These are phyloP conservation scores for Spodoptera frugiperda DNA, from an alignment of 1,140 invertebrate genomes.

Conservation along the genomic window DNA sequence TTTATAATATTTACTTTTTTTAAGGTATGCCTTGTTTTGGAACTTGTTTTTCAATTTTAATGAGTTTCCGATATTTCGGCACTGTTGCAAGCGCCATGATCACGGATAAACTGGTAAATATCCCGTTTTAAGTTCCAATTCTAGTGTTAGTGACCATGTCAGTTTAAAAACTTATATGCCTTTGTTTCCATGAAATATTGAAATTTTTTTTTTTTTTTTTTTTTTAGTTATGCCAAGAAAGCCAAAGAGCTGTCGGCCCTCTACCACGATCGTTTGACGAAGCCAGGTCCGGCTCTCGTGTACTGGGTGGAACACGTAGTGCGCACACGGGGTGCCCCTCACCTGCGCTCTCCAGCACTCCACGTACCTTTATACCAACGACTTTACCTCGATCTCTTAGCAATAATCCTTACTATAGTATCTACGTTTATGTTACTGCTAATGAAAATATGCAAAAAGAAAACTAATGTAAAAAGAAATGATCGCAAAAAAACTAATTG, in stretches of 20 bases:
- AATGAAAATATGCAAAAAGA: neutral
- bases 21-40: too few species aligned
- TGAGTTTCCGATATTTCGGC: too few species aligned
- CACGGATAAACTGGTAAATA: too few species aligned
- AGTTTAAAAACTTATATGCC: too few species aligned
- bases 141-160: too few species aligned
- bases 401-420: slow-evolving; percentile 11
- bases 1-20: neutral
- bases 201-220: neutral
- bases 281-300: slow-evolving; percentile 61
- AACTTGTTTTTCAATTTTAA: too few species aligned
- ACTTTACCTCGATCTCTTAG: slow-evolving; percentile 41
- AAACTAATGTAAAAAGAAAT: neutral
- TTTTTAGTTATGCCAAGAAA: slow-evolving; percentile 56
- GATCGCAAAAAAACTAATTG: neutral
- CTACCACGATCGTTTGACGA: slow-evolving; percentile 66
- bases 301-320: slow-evolving; percentile 69
- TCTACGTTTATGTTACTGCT: neutral
- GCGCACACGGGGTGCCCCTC: slow-evolving; percentile 61
- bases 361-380: slow-evolving; percentile 63
- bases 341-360: slow-evolving; percentile 62
- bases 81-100: too few species aligned
- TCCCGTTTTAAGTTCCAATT: too few species aligned
- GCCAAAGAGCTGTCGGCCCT: slow-evolving; percentile 58
- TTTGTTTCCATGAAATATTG: neutral